Evolutionary conservation across 2,797 vertebrate genomes (phyloP), one percentile per base, ranked within the genome.

Genomic region (Picus viridis): DNA sequence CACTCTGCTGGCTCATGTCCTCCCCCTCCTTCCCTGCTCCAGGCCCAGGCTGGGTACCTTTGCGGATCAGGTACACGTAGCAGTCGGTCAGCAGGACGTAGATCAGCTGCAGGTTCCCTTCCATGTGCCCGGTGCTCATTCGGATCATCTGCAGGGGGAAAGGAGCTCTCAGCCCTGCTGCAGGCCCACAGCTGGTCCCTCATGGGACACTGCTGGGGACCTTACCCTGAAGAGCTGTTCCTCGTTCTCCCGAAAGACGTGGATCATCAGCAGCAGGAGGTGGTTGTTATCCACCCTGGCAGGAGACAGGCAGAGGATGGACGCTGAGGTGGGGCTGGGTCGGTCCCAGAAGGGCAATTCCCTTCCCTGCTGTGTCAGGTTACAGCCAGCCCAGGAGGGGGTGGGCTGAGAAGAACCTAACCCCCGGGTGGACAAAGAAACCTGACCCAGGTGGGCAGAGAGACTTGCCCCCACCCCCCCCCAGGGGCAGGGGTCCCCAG

Each of bases 111-210:
- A 99, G 97, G 95, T 99, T 99, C 3, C 99, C 99, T 89, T 99
- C 99, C 99, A 99, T 99, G 92, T 99, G 99, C 57, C 99, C 99
- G 0, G 99, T 99, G 93, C 99, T 99, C 99, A 99, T 99, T 81
- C 98, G 98, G 96, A 99, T 93, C 99, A 99, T 99, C 99, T 99
- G 95, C 6, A 49, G 86, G 76, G n/a, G 75, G 20, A 29, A 54
- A 78, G 73, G 34, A 90, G 84, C 39, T 26, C 73, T 92, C 34
- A 92, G 90, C 23, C 34, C 12, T 3, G 8, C 26, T 1, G 29
- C 19, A 5, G 56, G 49, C 22, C 41, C 36, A 34, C 53, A 67
- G 67, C 59, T 2, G 15, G 11, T 11, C 36, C 67, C 36, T 11
- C 0, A 0, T 0, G 2, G 56, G 57, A 45, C 1, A 56, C 2